Base-by-base conservation (phyloP, 1,140 invertebrate species). In the Drosophila hydei region DNA sequence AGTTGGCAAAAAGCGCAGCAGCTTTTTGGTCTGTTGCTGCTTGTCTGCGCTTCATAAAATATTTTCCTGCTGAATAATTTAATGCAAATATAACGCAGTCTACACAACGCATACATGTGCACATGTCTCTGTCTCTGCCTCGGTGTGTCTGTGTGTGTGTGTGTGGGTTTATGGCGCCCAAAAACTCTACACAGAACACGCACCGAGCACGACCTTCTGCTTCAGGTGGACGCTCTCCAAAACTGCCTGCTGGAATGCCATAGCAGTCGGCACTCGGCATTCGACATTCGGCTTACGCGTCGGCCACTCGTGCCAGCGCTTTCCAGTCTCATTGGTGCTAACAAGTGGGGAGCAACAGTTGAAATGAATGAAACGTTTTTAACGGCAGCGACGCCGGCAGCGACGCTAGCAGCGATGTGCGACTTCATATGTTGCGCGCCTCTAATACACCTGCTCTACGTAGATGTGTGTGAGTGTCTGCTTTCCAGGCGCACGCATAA, bases 341-440 rank as follows among this genome's bases (percentile, higher is more conserved):
- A 85, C 81, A 85, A 85, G 81, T 87, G 83, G 75, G 68, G 78
- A 88, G 81, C 81, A 87, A 87, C 81, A 87, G 81, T 87, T 87
- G 81, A 88, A 78, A 88, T 87, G 77, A 87, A 88, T 87, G 75
- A 83, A 83, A 43, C 62, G 60, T 75, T 79, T 30, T 69, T 40
- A 38, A 38, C 33, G 76, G 52, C 70, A 42, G 50, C 27, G 68
- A 16, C 48, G 62, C 27, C 51, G 8, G 48, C 70, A 25, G 18
- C 30, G 43, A 12, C 16, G 71, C 12, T 54, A 4, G 59, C 30
- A 33, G 30, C 30, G 30, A 11, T 33, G 30, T 11, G 6, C 30
- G 30, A 33, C 23, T 74, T 87, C 81, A 85, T 87, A 74, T 85
- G 81, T 87, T 85, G 81, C 81, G 77, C 77, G 76, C 73, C 59